Evolutionary conservation across 2,797 vertebrate species (phyloP).

Genomic region (Yasuhikotakia modesta): DNA sequence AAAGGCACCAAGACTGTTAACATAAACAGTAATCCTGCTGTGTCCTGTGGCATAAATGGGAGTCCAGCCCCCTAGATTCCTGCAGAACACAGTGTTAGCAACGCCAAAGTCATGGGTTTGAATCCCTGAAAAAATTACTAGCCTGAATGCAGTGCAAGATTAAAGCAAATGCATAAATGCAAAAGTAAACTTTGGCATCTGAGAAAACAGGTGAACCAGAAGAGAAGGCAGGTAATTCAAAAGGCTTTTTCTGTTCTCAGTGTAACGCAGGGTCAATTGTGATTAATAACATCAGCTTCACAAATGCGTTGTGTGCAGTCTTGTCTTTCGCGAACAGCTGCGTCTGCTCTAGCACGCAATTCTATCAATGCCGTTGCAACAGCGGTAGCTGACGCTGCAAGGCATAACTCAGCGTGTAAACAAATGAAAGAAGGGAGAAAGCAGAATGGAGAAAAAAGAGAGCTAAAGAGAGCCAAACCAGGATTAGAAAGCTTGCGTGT

Average conservation of each 20-base stretch:
- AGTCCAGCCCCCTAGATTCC: too few relatives aligned
- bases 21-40: neutral
- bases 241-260: neutral
- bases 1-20: neutral
- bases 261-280: constrained; percentile 27
- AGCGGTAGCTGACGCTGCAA: constrained; percentile 30
- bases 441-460: neutral
- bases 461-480: constrained; percentile 33
- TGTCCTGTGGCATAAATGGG: neutral
- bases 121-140: neutral
- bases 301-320: constrained; percentile 42
- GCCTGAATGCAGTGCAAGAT: neutral
- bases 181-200: constrained; percentile 1
- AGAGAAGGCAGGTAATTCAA: neutral
- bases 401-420: constrained; percentile 40
- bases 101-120: neutral
- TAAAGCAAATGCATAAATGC: neutral
- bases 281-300: constrained; percentile 29
- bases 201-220: neutral
- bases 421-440: constrained; percentile 37
- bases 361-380: constrained; percentile 41
- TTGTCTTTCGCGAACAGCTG: constrained; percentile 41
- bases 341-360: constrained; percentile 53
- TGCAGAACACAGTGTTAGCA: neutral
- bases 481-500: constrained; percentile 50